These are phyloP conservation scores for Drosophila fuyamai DNA, from an alignment of 1,140 invertebrate species.

Conservation along the genomic window DNA sequence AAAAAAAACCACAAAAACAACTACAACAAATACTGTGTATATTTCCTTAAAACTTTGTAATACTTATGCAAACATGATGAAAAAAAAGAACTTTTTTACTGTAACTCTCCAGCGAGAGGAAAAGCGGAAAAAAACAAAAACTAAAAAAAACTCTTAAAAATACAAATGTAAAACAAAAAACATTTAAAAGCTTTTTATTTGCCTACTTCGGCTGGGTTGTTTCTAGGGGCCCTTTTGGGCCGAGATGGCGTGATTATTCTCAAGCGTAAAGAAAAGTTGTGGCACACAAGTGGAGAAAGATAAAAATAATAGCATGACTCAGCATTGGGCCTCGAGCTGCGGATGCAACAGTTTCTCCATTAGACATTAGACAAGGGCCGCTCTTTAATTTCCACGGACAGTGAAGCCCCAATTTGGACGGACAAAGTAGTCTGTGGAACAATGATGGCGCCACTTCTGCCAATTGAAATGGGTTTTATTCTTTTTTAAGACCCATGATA, in stretches of 20 bases:
- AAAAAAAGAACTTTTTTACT: constrained; percentile 47
- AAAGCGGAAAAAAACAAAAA: constrained; percentile 30
- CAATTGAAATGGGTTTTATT: no score
- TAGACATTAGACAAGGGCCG: constrained; percentile 47
- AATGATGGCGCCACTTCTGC: no score
- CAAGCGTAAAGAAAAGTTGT: constrained; percentile 42
- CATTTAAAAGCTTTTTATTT: constrained; percentile 68
- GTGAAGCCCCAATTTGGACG: constrained; percentile 3
- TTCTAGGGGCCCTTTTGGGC: constrained; percentile 18
- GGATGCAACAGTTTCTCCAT: constrained; percentile 36
- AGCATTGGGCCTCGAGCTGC: constrained; percentile 37
- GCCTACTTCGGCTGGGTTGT: background rate
- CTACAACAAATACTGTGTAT: constrained; percentile 73
- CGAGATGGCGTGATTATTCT: constrained; percentile 54
- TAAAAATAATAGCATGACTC: constrained; percentile 47
- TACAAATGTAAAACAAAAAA: constrained; percentile 66
- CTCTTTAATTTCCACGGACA: constrained; percentile 28
- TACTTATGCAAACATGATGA: constrained; percentile 45
- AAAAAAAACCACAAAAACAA: constrained; percentile 35
- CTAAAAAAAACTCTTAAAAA: constrained; percentile 55
- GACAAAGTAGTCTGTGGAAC: no score
- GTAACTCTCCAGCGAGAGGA: constrained; percentile 37
- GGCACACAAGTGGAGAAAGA: constrained; percentile 31
- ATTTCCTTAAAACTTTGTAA: constrained; percentile 73
- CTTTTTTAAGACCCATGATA: no score